Evolutionary conservation across 2,888 invertebrate genomes (phyloP), one percentile per base, ranked within the genome.

Genomic region (Thymelicus lineola): DNA sequence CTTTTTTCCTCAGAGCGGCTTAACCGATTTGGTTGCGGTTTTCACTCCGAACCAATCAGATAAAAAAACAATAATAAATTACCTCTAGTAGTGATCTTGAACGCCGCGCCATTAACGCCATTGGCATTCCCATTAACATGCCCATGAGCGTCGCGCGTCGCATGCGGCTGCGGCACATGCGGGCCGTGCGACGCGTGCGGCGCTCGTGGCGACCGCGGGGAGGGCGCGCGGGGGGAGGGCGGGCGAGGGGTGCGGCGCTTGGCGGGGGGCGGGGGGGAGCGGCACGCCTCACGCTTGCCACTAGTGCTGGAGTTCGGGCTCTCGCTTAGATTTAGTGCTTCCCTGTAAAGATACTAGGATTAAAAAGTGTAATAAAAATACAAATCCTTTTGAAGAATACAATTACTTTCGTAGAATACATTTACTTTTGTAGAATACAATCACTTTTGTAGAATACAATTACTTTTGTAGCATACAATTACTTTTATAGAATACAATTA

Each of bases 71-170:
- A 58, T 10, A 6, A 0, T 7, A 58, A 74, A 78, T 75, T 74
- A 92, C 98, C 97, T 95, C 97, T 95, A 79, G 97, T 97, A 75
- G 97, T 96, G 78, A 98, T 97, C 91, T 97, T 98, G 82, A 98
- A 97, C 82, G 97, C 96, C 46, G 97, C 96, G 53, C 95, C 96
- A 68, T 94, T 84, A 17, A 87, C 82, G 6, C 86, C 86, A 62
- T 87, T 86, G 9, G 74, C 71, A 66, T 75, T 77, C 55, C 82
- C 83, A 73, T 81, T 83, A 72, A 79, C 74, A 46, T 79, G 80
- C 59, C 74, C 71, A 71, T 80, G 80, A 1, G 53, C 5, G n/a
- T 77, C 59, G 60, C 66, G 71, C 14, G 61, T n/a, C 58, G 65
- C 71, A 48, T 67, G 28, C 28, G 28, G 28, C 3, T 28, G 50